Percentiles rank a stretch among this genome's conserved stretches.
These are phyloP conservation scores for Podarcis siculus DNA, from an alignment of 2,797 vertebrate genomes.

Conservation along the genomic window DNA sequence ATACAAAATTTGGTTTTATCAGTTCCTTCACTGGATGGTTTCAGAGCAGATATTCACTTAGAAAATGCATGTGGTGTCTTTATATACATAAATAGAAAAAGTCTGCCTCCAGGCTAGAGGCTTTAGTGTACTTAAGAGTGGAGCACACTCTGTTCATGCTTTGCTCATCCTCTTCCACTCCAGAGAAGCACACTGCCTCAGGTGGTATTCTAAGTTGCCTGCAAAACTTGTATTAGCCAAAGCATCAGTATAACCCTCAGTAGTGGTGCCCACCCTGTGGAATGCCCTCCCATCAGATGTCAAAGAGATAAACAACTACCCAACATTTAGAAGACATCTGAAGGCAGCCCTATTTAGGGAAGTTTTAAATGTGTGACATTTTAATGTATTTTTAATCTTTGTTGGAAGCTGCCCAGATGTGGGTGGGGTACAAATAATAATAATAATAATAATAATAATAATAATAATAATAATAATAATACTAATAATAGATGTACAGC, in stretches of 20 bases:
- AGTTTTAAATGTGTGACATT: no score
- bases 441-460: no score
- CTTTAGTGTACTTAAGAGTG: background rate
- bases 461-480: no score
- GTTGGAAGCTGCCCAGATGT: no score
- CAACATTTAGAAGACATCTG: no score
- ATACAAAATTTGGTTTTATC: background rate
- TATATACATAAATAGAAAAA: no score
- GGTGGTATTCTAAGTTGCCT: background rate
- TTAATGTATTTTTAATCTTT: no score
- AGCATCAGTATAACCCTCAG: background rate
- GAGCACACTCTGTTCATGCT: no score
- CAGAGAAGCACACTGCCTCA: background rate
- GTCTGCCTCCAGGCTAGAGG: background rate
- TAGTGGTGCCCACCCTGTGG: no score
- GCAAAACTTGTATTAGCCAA: background rate
- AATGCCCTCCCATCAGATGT: no score
- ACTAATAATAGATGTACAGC: slow-evolving; percentile 5
- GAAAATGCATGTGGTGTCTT: background rate
- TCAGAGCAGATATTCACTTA: background rate
- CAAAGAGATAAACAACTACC: no score
- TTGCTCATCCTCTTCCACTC: background rate
- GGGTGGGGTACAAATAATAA: background rate
- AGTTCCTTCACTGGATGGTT: background rate
- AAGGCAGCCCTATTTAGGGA: no score